A percentile compares a stretch with the other conserved stretches of the same genome.
These are phyloP conservation scores for Myxocyprinus asiaticus DNA, from an alignment of 2,113 vertebrate species.

Conservation along the genomic window DNA sequence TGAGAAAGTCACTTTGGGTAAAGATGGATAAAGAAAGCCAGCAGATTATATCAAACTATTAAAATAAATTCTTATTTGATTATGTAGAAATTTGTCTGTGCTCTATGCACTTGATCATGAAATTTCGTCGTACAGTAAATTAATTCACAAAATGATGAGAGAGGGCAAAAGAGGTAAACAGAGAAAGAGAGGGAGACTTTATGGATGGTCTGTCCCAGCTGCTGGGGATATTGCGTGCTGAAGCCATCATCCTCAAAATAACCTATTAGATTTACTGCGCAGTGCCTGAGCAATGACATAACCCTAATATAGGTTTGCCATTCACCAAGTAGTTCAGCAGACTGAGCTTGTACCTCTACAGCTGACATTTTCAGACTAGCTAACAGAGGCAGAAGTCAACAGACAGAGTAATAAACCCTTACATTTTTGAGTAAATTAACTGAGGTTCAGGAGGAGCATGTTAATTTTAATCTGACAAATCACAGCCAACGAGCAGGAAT, in stretches of 20 bases:
- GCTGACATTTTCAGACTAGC: conserved; percentile 12
- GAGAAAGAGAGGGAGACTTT: conserved; percentile 40
- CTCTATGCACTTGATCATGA: no score
- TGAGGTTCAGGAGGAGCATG: no score
- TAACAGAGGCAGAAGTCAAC: conserved; percentile 1
- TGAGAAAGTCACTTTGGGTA: no score
- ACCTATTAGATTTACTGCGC: conserved; percentile 49
- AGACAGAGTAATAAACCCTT: background rate
- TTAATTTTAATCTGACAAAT: no score
- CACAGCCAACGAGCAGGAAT: no score
- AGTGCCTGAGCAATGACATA: conserved; percentile 20
- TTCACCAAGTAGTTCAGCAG: background rate
- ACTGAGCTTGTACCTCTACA: background rate
- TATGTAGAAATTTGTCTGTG: no score
- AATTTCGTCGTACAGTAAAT: background rate
- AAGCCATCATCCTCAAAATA: conserved; percentile 65
- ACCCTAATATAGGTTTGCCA: conserved; percentile 29
- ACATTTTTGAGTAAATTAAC: no score
- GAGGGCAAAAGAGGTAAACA: conserved; percentile 20
- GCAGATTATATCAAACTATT: no score
- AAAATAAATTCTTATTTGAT: no score
- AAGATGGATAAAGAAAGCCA: no score
- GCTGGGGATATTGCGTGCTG: conserved; percentile 53
- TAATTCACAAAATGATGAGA: background rate
- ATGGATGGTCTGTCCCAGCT: conserved; percentile 55